A percentile compares a stretch with the other conserved stretches of the same genome.
These are phyloP conservation scores for Orchestes rusci DNA, from an alignment of 2,888 invertebrate species.

Conservation along the genomic window DNA sequence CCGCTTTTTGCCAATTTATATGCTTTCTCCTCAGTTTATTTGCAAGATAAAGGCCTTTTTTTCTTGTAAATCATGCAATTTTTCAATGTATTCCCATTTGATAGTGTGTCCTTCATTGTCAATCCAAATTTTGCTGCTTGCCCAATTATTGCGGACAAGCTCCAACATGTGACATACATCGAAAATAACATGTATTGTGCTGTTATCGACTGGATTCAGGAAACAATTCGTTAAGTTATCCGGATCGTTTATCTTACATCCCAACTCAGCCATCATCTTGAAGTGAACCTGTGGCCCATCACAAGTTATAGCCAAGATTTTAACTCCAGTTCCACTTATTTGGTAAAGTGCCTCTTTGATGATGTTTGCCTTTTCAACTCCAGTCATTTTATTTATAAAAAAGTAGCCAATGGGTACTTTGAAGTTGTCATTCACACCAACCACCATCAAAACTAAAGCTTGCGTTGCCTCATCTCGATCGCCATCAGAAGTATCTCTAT, in stretches of 20 bases:
- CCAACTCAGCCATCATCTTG: slow-evolving; percentile 10
- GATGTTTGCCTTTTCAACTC: slow-evolving; percentile 9
- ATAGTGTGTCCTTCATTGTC: slow-evolving; percentile 11
- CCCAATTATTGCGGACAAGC: slow-evolving; percentile 10
- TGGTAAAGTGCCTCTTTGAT: slow-evolving; percentile 5
- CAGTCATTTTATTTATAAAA: slow-evolving; percentile 6
- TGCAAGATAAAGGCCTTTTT: slow-evolving; percentile 8
- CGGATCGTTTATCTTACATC: slow-evolving; percentile 4
- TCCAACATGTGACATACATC: slow-evolving; percentile 18
- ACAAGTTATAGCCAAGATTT: slow-evolving; percentile 14
- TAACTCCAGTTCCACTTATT: slow-evolving; percentile 7
- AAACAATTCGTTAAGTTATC: slow-evolving; percentile 8
- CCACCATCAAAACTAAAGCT: slow-evolving; percentile 11
- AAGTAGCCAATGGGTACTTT: slow-evolving; percentile 12
- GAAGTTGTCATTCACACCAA: slow-evolving; percentile 3
- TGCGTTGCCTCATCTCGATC: slow-evolving; percentile 3
- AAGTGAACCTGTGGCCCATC: slow-evolving; percentile 15
- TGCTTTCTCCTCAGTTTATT: slow-evolving; percentile 17
- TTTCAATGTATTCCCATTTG: slow-evolving; percentile 10
- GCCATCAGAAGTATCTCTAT: background rate
- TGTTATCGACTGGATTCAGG: background rate
- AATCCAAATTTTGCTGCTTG: slow-evolving; percentile 1
- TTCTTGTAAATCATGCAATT: slow-evolving; percentile 18
- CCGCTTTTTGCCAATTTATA: slow-evolving; percentile 21
- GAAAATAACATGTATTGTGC: slow-evolving; percentile 9